Conservation (phyloP, 2,888 invertebrate species). For the Acanthosoma haemorrhoidale region DNA sequence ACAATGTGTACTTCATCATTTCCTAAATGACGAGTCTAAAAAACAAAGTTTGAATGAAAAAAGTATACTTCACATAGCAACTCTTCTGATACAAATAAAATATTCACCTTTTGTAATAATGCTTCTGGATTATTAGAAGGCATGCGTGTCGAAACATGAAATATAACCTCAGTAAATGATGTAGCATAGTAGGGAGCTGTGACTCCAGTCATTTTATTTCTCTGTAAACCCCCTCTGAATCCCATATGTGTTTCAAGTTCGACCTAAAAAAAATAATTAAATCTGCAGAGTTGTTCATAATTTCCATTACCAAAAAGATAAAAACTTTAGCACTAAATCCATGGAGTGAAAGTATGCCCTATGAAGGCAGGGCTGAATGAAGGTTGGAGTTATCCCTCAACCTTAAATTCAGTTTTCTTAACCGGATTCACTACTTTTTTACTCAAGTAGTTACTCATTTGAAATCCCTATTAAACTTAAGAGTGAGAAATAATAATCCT, state of each 20-base stretch:
- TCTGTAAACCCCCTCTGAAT: conserved; percentile 82
- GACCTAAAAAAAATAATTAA: conserved; percentile 51
- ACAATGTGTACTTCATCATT: conserved; percentile 99
- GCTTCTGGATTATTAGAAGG: conserved; percentile 83
- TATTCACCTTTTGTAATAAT: conserved; percentile 70
- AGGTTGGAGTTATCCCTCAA: too few species aligned
- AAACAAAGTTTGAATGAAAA: conserved; percentile 35
- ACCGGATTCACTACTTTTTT: too few species aligned
- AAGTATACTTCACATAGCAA: neutral
- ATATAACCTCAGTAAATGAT: conserved; percentile 88
- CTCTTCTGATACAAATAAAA: neutral
- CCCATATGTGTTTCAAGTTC: conserved; percentile 92
- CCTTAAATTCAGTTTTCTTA: too few species aligned
- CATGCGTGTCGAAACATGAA: conserved; percentile 97
- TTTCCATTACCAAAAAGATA: too few species aligned
- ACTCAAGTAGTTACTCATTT: too few species aligned
- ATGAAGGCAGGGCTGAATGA: too few species aligned
- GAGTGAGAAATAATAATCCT: too few species aligned
- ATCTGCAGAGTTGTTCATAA: too few species aligned
- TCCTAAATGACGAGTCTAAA: conserved; percentile 84
- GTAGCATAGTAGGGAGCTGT: conserved; percentile 94
- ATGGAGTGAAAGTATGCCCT: too few species aligned
- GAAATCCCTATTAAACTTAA: too few species aligned
- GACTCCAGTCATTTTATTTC: conserved; percentile 83
- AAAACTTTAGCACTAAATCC: too few species aligned